Percentiles rank a stretch among this genome's conserved stretches.
phyloP scores from a whole-genome alignment of 2,797 vertebrate genomes.

The Pampus argenteus region DNA sequence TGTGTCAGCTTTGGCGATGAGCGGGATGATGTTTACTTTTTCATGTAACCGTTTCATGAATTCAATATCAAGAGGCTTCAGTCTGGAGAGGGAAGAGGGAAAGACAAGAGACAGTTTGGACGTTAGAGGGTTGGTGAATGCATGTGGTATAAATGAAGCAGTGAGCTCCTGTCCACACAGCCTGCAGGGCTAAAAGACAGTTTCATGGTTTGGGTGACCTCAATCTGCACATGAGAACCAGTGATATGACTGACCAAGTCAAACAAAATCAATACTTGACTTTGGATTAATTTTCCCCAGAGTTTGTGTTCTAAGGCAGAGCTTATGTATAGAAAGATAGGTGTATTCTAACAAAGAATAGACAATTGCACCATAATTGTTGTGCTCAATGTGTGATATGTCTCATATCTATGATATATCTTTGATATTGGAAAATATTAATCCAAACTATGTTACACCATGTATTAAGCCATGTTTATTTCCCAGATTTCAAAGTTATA shows the following conservation, averaged over 20 bases:
- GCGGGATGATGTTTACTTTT: constrained; percentile 97
- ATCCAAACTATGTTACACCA: too few relatives aligned
- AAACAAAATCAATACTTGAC: too few relatives aligned
- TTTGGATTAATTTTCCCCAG: too few relatives aligned
- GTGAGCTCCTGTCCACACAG: background rate
- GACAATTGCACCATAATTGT: too few relatives aligned
- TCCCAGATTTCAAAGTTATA: background rate
- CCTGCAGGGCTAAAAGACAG: background rate
- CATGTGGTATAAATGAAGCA: background rate
- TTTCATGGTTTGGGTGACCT: constrained; percentile 45
- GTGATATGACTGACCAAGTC: too few relatives aligned
- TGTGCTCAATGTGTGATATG: too few relatives aligned
- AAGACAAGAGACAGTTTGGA: constrained; percentile 5
- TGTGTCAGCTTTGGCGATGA: constrained; percentile 98
- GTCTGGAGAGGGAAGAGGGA: constrained; percentile 76
- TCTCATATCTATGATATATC: too few relatives aligned
- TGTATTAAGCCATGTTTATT: too few relatives aligned
- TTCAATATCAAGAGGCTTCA: constrained; percentile 96
- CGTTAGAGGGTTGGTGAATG: background rate
- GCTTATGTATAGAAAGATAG: too few relatives aligned
- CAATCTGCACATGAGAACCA: constrained; percentile 31
- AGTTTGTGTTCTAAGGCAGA: too few relatives aligned
- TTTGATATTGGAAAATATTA: too few relatives aligned
- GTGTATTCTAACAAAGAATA: too few relatives aligned
- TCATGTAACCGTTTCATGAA: constrained; percentile 98